Conservation (phyloP, 2,113 vertebrate genomes). For the Piaya cayana region DNA sequence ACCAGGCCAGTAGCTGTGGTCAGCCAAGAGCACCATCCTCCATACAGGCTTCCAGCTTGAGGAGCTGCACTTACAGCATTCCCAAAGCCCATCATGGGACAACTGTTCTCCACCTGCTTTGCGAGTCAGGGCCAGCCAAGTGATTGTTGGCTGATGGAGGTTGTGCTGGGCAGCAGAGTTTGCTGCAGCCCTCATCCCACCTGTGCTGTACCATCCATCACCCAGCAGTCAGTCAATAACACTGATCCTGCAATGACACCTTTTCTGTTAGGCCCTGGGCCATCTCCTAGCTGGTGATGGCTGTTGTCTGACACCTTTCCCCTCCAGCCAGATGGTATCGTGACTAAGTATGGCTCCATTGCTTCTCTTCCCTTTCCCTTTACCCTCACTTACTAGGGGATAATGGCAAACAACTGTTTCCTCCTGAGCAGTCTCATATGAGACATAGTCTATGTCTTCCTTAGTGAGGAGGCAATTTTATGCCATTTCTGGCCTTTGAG, state of each 20-base stretch:
- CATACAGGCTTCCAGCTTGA: neutral
- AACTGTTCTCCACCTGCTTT: neutral
- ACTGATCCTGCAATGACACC: neutral
- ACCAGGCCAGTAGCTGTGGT: neutral
- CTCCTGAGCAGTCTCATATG: neutral
- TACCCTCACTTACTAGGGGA: neutral
- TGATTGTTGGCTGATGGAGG: fast-evolving
- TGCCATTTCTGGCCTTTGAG: neutral
- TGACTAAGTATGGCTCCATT: neutral
- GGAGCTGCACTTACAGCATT: neutral
- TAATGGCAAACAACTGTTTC: neutral
- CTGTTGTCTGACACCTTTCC: neutral
- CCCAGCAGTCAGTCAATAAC: neutral
- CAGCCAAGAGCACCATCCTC: fast-evolving
- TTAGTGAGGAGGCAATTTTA: neutral
- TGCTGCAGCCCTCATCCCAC: fast-evolving
- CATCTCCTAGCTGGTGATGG: neutral
- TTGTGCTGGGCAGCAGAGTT: neutral
- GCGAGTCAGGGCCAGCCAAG: fast-evolving
- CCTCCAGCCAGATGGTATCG: neutral
- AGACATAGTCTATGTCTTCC: neutral
- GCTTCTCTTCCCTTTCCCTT: neutral
- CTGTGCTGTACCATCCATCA: neutral
- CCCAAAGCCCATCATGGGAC: neutral
- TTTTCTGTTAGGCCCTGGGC: neutral